These are phyloP conservation scores for Capreolus pygargus DNA, from an alignment of 2,113 vertebrate species.

Conservation along the genomic window DNA sequence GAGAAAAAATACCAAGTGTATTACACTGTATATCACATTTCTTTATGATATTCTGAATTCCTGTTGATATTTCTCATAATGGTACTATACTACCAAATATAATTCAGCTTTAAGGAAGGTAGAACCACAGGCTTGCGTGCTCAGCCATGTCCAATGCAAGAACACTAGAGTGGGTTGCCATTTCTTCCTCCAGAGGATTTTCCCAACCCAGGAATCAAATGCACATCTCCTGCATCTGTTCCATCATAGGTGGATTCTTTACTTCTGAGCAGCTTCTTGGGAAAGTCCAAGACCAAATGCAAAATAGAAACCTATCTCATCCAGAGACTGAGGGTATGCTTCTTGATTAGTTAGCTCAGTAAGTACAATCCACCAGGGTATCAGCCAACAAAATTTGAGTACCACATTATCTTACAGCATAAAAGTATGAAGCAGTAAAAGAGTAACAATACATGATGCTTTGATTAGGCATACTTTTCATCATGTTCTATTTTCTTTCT, in stretches of 20 bases:
- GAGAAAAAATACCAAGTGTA: background rate
- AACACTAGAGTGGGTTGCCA: background rate
- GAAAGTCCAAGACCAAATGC: background rate
- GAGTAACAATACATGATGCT: no score
- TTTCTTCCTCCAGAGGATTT: background rate
- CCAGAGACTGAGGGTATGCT: background rate
- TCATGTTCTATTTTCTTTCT: background rate
- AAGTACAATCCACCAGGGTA: background rate
- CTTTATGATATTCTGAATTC: background rate
- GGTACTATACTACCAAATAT: background rate
- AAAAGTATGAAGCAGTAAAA: background rate
- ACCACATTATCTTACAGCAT: background rate
- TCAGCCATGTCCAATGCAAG: background rate
- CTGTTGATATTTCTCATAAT: background rate
- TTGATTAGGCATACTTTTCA: accelerated
- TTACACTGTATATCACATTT: background rate
- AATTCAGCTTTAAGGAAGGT: constrained; percentile 17
- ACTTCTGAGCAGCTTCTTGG: background rate
- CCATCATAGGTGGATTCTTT: background rate
- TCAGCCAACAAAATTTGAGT: background rate
- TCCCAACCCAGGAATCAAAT: background rate
- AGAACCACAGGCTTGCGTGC: background rate
- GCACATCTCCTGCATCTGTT: background rate
- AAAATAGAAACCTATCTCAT: background rate
- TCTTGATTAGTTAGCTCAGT: background rate